Base-by-base conservation (phyloP, 2,113 vertebrate genomes). In the Elaphurus davidianus region DNA sequence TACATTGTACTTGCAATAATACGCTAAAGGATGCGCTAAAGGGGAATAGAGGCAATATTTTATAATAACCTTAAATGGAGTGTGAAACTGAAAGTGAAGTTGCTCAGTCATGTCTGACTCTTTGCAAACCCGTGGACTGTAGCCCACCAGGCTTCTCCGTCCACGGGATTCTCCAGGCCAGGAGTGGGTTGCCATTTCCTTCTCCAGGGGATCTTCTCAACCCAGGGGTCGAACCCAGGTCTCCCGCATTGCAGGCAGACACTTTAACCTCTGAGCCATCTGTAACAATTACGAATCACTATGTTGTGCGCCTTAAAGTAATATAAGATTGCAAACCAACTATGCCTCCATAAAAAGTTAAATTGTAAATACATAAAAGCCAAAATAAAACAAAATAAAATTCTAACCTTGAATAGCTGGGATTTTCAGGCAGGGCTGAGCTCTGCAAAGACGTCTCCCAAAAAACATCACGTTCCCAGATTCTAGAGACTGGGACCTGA, bases 91-190 rank as follows among this genome's bases (percentile, higher is more conserved):
- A n/a, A n/a, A 17, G 30, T 2, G 62, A 64, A 17, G 30, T n/a
- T 0, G 7, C 60, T 16, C 0, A 64, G 30, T 64, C 0, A 0
- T 17, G 62, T 9, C 62, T 0, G 0, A 64, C 62, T n/a, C 15
- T 17, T 4, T 8, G 62, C 3, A 7, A 64, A 30, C 15, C 62
- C 7, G 2, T 17, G 62, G 62, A 64, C 1, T 17, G 7, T 33
- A 64, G 30, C 30, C 62, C 0, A 0, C 15, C 30, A 64, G 15
- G 30, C 3, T 64, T 15, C 62, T 64, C 3, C 0, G 0, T 17
- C 62, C 30, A n/a, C 9, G 30, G 62, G 7, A 17, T 64, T 64
- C 17, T n/a, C 62, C 62, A 64, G 15, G 15, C 62, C 17, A 64
- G 62, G 62, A 64, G 62, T n/a, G 3, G 14, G 62, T 33, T 17